Evolutionary conservation across 2,888 invertebrate genomes (phyloP), one percentile per base, ranked within the genome.

Genomic region (Lithosia quadra): DNA sequence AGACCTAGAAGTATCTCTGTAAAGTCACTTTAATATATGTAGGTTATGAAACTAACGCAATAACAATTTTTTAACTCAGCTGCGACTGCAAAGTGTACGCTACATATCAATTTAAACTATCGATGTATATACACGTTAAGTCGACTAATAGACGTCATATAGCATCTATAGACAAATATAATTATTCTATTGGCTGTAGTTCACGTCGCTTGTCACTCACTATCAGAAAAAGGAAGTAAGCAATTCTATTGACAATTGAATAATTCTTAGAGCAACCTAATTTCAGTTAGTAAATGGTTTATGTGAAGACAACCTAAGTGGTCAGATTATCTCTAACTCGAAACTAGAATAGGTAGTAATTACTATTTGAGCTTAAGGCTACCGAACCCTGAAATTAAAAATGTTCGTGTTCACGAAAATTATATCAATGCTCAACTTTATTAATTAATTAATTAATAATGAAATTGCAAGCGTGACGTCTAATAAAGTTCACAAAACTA

Each of bases 211-310:
- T 84, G 88, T 87, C 90, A 88, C 74, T 90, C 90, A 86, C 86
- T 84, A 88, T 91, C 87, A 84, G 78, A 75, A 68, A 82, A 85
- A 90, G 91, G 92, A 92, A 90, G 88, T 84, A 74, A 76, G 82
- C 88, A 88, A 91, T 91, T 87, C 82, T 74, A 79, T 71, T 84
- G 80, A 84, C 88, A 88, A 90, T 90, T 89, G 89, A 79, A 88
- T 86, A 84, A 86, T 85, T 88, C 83, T 77, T 81, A 79, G 79
- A 81, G 83, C 72, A 78, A 79, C 75, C 77, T 79, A 81, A 85
- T 81, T 82, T 69, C 65, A 79, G 76, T 74, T 74, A 72, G 73
- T 65, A 79, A 81, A 81, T 82, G 76, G 75, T 69, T 77, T 73
- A 77, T 71, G 55, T 63, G 34, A 63, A 34, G 34, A 34, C 21